Conservation (phyloP, 2,797 vertebrate genomes). For the Philypnodon macrostomus region DNA sequence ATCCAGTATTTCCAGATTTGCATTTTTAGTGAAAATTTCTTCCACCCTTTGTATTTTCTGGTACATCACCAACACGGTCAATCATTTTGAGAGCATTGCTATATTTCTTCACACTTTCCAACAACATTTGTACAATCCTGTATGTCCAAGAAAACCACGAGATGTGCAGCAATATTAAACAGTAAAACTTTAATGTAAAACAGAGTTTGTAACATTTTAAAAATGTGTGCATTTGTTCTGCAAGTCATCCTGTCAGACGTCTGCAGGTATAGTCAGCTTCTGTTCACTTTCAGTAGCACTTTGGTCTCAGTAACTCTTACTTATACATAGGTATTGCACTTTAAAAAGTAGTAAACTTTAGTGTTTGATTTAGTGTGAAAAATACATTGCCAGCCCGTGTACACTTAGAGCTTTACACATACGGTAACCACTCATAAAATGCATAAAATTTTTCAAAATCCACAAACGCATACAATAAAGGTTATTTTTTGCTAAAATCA, state of each 20-base stretch:
- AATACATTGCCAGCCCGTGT: neutral
- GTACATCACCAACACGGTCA: too few species aligned
- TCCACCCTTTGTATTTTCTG: too few species aligned
- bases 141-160: too few species aligned
- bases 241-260: slow-evolving; percentile 10
- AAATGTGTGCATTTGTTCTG: neutral
- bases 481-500: neutral
- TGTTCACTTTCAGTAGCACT: neutral
- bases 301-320: slow-evolving; percentile 1
- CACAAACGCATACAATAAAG: neutral
- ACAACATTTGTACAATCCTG: too few species aligned
- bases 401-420: slow-evolving; percentile 11
- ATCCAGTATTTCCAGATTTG: too few species aligned
- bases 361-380: neutral
- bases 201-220: neutral
- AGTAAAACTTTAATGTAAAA: too few species aligned
- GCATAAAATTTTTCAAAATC: neutral
- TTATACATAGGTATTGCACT: neutral
- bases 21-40: too few species aligned
- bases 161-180: too few species aligned
- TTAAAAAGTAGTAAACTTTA: neutral
- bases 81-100: too few species aligned
- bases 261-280: neutral
- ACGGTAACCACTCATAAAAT: slow-evolving; percentile 3
- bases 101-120: too few species aligned